A percentile compares a stretch with the other conserved stretches of the same genome.
Conservation (phyloP, 2,113 vertebrate species). For the Megaceryle maxima region DNA sequence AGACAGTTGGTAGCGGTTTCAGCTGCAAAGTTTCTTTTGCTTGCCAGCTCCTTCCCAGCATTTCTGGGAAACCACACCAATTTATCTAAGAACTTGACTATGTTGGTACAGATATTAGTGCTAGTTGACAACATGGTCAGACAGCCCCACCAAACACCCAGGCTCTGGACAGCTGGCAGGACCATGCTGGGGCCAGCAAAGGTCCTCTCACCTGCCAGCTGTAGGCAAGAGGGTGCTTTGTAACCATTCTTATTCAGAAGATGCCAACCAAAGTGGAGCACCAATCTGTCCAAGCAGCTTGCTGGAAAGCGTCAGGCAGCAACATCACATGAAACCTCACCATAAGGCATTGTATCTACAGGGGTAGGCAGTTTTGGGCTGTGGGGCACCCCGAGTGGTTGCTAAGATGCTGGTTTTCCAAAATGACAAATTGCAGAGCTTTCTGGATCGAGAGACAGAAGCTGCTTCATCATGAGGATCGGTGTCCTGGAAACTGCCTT, state of each 20-base stretch:
- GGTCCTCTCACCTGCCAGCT: not conserved
- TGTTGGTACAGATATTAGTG: rapidly evolving
- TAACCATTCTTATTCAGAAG: not conserved
- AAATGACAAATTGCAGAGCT: not conserved
- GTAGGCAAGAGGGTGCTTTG: not conserved
- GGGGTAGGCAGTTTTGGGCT: not conserved
- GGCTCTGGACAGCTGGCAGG: not conserved
- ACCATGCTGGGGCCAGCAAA: not conserved
- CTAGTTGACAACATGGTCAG: not conserved
- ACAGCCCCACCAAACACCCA: not conserved
- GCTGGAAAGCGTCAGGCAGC: not conserved
- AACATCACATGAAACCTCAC: rapidly evolving
- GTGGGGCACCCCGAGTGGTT: not conserved
- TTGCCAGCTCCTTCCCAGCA: not conserved
- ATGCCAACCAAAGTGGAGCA: not conserved
- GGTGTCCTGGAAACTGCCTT: not conserved
- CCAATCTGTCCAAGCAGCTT: not conserved
- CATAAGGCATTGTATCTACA: not conserved
- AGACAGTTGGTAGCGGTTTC: not conserved
- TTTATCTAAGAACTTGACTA: not conserved
- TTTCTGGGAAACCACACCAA: not conserved
- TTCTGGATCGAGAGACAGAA: not conserved
- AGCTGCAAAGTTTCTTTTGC: not conserved
- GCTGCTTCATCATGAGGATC: not conserved
- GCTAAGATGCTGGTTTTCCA: not conserved